Conservation (phyloP, 2,113 vertebrate species). For the Eidolon helvum region DNA sequence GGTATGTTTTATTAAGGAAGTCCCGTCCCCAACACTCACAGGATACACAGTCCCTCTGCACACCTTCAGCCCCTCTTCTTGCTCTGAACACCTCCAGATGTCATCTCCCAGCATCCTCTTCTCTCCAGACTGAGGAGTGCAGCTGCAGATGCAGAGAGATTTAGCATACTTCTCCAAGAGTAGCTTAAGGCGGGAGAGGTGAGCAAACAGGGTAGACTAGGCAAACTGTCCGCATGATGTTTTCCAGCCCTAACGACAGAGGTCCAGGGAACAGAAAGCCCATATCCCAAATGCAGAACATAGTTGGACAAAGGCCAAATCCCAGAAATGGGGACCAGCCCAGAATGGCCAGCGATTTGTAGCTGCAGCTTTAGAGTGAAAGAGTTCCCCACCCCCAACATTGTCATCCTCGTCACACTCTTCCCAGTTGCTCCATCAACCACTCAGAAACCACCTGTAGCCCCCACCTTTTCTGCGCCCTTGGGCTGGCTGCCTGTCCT, state of each 20-base stretch:
- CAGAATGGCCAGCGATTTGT: background rate
- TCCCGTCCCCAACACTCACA: background rate
- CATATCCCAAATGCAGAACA: background rate
- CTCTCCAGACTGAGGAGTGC: background rate
- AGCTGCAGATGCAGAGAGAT: background rate
- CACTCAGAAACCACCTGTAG: background rate
- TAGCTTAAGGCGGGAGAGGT: background rate
- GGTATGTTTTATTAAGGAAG: constrained; percentile 1
- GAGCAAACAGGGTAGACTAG: background rate
- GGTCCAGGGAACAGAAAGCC: constrained; percentile 22
- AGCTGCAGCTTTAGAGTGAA: background rate
- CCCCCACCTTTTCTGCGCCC: background rate
- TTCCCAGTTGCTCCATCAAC: background rate
- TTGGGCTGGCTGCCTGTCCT: background rate
- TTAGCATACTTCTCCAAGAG: background rate
- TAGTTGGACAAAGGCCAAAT: background rate
- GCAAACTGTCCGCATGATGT: background rate
- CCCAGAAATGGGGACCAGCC: background rate
- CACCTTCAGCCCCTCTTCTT: background rate
- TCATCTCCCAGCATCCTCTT: background rate
- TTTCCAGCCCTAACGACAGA: constrained; percentile 11
- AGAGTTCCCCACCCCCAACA: background rate
- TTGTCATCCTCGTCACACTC: background rate
- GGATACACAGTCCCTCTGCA: background rate
- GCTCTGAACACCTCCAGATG: background rate